These are phyloP conservation scores for Mobula hypostoma DNA, from an alignment of 2,113 vertebrate species.

Conservation along the genomic window DNA sequence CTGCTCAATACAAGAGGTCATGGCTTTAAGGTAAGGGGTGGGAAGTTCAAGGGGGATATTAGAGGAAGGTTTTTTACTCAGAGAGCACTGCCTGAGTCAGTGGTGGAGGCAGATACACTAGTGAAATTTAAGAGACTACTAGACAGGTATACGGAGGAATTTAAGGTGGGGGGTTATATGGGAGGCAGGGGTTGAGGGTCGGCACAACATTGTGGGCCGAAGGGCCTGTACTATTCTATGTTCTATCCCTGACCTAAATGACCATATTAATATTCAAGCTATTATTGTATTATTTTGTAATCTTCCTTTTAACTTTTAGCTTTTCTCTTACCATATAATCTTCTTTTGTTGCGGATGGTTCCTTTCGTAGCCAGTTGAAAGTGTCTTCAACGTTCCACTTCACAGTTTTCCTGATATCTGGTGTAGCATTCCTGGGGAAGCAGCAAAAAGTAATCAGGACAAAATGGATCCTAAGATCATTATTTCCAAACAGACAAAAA, in stretches of 20 bases:
- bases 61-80: too few relatives aligned
- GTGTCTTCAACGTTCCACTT: slow-evolving; percentile 98
- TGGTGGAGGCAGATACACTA: too few relatives aligned
- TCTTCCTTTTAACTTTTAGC: neutral
- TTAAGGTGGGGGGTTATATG: too few relatives aligned
- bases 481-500: neutral
- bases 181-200: too few relatives aligned
- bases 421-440: slow-evolving; percentile 77
- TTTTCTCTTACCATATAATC: slow-evolving; percentile 89
- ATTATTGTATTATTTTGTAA: neutral
- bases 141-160: too few relatives aligned
- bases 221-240: too few relatives aligned
- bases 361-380: slow-evolving; percentile 92
- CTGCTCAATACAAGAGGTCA: too few relatives aligned
- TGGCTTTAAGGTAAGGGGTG: too few relatives aligned
- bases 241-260: neutral
- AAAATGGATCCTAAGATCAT: neutral
- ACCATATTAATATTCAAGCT: neutral
- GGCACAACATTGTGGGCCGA: too few relatives aligned
- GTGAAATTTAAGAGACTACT: too few relatives aligned
- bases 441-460: neutral
- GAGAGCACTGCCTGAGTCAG: too few relatives aligned
- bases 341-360: slow-evolving; percentile 92
- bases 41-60: too few relatives aligned
- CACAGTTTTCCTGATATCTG: slow-evolving; percentile 93